Evolutionary conservation across 1,140 invertebrate species (phyloP).

Genomic region (Magallana ariakensis): DNA sequence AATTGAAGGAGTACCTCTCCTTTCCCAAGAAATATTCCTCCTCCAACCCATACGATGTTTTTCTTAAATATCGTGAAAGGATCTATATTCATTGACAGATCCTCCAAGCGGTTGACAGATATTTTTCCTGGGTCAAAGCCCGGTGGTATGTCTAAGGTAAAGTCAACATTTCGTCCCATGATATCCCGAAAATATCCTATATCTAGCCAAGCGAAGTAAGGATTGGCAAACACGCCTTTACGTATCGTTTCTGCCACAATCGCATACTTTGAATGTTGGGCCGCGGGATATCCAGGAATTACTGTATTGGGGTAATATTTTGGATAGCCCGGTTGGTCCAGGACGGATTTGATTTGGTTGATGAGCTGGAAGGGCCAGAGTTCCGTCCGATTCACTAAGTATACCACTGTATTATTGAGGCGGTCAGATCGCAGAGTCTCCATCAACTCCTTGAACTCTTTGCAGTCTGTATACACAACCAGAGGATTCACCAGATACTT

Average conservation of each 20-base stretch:
- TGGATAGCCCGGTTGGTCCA: conserved; percentile 60
- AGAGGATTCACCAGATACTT: conserved; percentile 59
- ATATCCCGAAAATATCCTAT: conserved; percentile 68
- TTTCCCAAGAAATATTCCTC: conserved; percentile 59
- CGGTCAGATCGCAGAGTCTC: not conserved
- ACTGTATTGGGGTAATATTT: conserved; percentile 69
- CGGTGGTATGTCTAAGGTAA: conserved; percentile 58
- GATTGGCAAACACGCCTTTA: conserved; percentile 52
- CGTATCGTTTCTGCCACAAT: conserved; percentile 52
- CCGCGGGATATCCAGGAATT: conserved; percentile 64
- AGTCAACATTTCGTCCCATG: conserved; percentile 47
- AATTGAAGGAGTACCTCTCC: conserved; percentile 56
- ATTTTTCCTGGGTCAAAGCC: conserved; percentile 59
- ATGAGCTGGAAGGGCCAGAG: conserved; percentile 62
- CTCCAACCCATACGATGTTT: conserved; percentile 63
- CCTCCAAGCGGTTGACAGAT: conserved; percentile 55
- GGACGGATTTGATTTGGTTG: conserved; percentile 63
- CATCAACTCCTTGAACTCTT: conserved; percentile 28
- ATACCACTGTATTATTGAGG: conserved; percentile 56
- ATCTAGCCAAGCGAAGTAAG: conserved; percentile 69
- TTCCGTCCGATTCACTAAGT: conserved; percentile 52
- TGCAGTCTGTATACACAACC: conserved; percentile 66
- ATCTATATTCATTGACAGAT: conserved; percentile 5
- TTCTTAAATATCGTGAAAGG: conserved; percentile 52
- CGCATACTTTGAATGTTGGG: conserved; percentile 66